Conservation (phyloP, 2,113 vertebrate species). For the Ciconia boyciana region DNA sequence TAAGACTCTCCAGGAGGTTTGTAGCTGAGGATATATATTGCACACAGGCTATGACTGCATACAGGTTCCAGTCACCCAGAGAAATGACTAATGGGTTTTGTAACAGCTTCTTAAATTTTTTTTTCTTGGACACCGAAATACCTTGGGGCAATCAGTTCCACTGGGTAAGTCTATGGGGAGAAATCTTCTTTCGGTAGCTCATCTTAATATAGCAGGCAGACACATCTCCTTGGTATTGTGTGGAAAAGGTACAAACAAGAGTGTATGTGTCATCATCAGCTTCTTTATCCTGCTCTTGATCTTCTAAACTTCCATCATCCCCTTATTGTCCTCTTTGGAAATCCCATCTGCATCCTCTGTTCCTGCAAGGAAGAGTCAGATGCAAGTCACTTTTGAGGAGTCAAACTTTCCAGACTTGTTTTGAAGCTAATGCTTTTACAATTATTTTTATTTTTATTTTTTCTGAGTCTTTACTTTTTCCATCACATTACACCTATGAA, state of each 20-base stretch:
- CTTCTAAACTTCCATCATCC: not conserved
- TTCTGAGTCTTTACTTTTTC: not conserved
- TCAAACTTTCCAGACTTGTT: not conserved
- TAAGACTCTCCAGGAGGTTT: not conserved
- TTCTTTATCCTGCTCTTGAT: not conserved
- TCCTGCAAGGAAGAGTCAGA: not conserved
- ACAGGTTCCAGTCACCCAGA: not conserved
- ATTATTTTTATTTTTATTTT: fast-evolving
- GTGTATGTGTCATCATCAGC: not conserved
- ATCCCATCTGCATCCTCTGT: not conserved
- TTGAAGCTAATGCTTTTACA: not conserved
- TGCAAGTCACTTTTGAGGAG: not conserved
- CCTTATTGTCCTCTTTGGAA: not conserved
- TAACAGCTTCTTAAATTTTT: not conserved
- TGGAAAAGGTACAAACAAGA: not conserved
- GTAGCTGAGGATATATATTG: not conserved
- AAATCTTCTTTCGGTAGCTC: not conserved
- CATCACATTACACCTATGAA: not conserved
- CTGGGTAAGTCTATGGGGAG: not conserved
- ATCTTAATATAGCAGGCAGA: not conserved
- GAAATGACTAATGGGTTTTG: not conserved
- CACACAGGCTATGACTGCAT: not conserved
- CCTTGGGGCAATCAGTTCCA: not conserved
- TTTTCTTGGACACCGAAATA: not conserved
- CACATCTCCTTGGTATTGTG: not conserved